A percentile compares a stretch with the other conserved stretches of the same genome.
phyloP scores from a whole-genome alignment of 2,888 invertebrate species.

The Acanthosepion lycidas region DNA sequence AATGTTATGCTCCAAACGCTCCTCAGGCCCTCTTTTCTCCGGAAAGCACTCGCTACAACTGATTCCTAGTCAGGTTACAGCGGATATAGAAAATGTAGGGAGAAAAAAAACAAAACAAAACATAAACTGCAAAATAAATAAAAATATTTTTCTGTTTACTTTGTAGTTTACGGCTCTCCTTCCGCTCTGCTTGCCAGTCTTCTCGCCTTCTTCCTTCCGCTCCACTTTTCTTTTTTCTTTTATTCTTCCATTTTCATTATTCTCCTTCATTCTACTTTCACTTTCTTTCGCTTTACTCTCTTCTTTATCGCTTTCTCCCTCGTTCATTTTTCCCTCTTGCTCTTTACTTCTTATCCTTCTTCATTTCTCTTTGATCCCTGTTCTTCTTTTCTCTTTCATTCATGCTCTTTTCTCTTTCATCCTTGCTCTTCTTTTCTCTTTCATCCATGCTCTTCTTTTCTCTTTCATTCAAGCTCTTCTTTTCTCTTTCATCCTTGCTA shows the following conservation, averaged over 20 bases:
- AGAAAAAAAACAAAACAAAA: not conserved
- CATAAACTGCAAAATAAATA: not conserved
- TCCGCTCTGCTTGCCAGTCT: not conserved
- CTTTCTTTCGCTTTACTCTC: not conserved
- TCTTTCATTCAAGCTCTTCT: not conserved
- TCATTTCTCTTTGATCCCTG: conserved; percentile 39
- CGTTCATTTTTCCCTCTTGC: conserved; percentile 49
- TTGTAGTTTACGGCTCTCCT: not conserved
- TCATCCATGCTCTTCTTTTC: not conserved
- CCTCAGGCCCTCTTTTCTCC: not conserved
- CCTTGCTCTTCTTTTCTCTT: not conserved
- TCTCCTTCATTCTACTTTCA: not conserved
- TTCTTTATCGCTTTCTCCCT: conserved; percentile 48
- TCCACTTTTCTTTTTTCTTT: not conserved
- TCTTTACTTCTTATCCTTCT: conserved; percentile 44
- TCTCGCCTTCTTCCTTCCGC: not conserved
- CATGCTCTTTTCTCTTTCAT: not conserved
- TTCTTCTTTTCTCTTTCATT: conserved; percentile 18
- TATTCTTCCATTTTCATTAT: not conserved
- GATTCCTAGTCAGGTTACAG: conserved; percentile 3
- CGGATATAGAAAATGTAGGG: not conserved
- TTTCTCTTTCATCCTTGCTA: not conserved
- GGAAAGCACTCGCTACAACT: not conserved
- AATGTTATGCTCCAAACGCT: not conserved
- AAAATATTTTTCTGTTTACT: not conserved